These are phyloP conservation scores for Trichogramma evanescens DNA, from an alignment of 2,888 invertebrate genomes.

Conservation along the genomic window DNA sequence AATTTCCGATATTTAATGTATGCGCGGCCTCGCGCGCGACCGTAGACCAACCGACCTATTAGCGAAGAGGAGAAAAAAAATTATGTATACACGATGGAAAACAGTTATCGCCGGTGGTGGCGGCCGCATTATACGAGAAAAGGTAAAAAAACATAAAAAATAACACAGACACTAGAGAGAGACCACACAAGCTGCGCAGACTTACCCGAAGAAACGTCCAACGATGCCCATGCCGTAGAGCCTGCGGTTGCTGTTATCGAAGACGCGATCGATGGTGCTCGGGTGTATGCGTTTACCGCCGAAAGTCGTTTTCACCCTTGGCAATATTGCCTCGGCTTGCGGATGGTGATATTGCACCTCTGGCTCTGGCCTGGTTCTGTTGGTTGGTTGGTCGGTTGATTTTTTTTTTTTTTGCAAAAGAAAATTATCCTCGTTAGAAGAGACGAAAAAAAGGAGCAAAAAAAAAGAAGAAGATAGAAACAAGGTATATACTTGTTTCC, in stretches of 20 bases:
- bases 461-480: neutral
- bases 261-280: conserved; percentile 74
- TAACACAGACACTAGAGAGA: neutral
- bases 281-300: conserved; percentile 69
- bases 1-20: too few species aligned
- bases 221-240: conserved; percentile 78
- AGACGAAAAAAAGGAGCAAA: neutral
- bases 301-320: conserved; percentile 34
- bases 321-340: conserved; percentile 30
- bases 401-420: neutral
- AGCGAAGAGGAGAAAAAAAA: too few species aligned
- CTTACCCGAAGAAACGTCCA: conserved; percentile 69
- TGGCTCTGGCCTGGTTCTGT: conserved; percentile 11
- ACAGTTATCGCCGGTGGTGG: too few species aligned
- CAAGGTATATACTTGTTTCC: too few species aligned
- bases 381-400: neutral
- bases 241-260: conserved; percentile 84
- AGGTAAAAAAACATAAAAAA: neutral
- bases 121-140: too few species aligned
- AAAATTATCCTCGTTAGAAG: neutral
- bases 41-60: too few species aligned
- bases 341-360: neutral
- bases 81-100: too few species aligned
- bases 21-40: too few species aligned
- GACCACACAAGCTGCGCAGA: neutral